Evolutionary conservation across 2,113 vertebrate genomes (phyloP).

Genomic region (Chloebia gouldiae): DNA sequence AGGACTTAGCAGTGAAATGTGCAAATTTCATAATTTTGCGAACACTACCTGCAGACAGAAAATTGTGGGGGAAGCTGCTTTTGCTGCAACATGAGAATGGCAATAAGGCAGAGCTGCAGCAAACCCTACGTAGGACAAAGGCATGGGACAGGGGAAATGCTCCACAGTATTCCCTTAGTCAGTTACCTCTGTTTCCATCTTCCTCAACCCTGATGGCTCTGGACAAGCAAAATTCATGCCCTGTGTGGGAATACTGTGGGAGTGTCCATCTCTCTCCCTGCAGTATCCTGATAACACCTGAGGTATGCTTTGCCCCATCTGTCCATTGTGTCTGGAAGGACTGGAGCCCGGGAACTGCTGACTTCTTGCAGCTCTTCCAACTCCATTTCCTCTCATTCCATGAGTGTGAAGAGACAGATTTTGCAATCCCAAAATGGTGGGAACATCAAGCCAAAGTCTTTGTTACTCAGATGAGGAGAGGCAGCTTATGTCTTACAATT

Average conservation of each 20-base stretch:
- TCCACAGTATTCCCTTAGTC: neutral
- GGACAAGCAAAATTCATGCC: neutral
- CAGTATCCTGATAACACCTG: fast-evolving
- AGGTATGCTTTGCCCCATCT: fast-evolving
- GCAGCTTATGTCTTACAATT: neutral
- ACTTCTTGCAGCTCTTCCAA: neutral
- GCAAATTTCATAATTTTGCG: neutral
- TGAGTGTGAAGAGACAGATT: neutral
- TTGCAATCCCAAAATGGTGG: neutral
- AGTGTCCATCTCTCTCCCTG: neutral
- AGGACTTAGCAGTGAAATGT: neutral
- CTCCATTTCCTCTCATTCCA: neutral
- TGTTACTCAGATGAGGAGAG: neutral
- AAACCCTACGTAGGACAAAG: neutral
- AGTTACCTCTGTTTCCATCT: neutral
- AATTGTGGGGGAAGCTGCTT: neutral
- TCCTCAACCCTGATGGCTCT: neutral
- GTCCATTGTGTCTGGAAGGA: neutral
- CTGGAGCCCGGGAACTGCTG: neutral
- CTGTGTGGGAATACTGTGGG: neutral
- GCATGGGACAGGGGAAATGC: fast-evolving
- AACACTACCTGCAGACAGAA: neutral
- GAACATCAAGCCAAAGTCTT: neutral
- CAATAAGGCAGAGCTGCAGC: neutral
- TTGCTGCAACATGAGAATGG: neutral